A percentile compares a stretch with the other conserved stretches of the same genome.
phyloP scores from a whole-genome alignment of 2,113 vertebrate species.

The Chionis minor region DNA sequence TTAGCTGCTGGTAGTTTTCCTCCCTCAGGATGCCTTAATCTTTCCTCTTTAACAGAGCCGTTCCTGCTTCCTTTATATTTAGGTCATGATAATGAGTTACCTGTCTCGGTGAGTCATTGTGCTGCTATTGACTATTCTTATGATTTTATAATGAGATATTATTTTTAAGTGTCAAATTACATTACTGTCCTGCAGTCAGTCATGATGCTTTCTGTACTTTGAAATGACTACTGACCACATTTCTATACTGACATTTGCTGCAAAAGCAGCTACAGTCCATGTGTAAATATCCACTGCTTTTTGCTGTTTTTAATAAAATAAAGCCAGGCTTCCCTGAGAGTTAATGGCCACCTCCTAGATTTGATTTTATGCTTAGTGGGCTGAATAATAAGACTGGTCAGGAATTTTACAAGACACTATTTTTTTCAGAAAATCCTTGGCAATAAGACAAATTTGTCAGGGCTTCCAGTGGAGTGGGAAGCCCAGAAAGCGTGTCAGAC shows the following conservation, averaged over 20 bases:
- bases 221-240: background rate
- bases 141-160: slow-evolving; percentile 20
- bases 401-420: background rate
- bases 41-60: background rate
- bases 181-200: background rate
- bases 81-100: slow-evolving; percentile 47
- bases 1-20: background rate
- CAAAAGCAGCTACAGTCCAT: background rate
- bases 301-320: background rate
- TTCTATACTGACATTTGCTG: background rate
- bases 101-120: slow-evolving; percentile 18
- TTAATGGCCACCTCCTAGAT: background rate
- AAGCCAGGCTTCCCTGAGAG: background rate
- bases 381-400: slow-evolving; percentile 23
- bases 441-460: background rate
- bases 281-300: background rate
- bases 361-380: slow-evolving; percentile 47
- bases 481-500: background rate
- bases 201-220: background rate
- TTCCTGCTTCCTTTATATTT: background rate
- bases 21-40: background rate
- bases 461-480: background rate
- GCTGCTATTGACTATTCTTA: slow-evolving; percentile 10
- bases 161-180: slow-evolving; percentile 1
- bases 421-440: background rate